A percentile compares a stretch with the other conserved stretches of the same genome.
phyloP scores from a whole-genome alignment of 1,140 invertebrate species.

The Lordiphosa stackelbergi region DNA sequence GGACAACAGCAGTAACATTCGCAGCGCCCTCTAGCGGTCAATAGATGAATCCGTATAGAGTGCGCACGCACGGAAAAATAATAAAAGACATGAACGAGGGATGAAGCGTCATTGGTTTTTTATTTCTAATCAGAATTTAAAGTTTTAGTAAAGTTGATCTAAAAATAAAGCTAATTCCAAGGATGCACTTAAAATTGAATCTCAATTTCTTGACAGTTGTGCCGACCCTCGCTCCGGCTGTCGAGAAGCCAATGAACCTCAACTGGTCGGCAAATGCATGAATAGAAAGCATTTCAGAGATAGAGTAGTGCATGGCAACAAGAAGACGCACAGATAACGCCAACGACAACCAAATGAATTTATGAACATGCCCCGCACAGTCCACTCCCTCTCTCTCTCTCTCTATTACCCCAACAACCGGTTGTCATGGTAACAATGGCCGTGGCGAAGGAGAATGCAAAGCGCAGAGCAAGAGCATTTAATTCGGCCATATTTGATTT shows the following conservation, averaged over 20 bases:
- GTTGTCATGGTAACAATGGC: conserved; percentile 70
- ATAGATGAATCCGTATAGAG: neutral
- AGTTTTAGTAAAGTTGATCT: too few species aligned
- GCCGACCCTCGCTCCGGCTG: conserved; percentile 1
- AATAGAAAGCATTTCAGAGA: conserved; percentile 43
- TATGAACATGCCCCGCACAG: conserved; percentile 55
- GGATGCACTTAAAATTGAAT: too few species aligned
- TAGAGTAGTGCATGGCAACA: conserved; percentile 1
- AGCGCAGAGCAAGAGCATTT: conserved; percentile 60
- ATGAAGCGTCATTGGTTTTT: too few species aligned
- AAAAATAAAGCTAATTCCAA: too few species aligned
- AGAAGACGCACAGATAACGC: conserved; percentile 42
- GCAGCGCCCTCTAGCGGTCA: conserved; percentile 48
- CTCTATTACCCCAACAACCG: conserved; percentile 11
- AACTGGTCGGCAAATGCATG: conserved; percentile 28
- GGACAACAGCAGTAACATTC: conserved; percentile 26
- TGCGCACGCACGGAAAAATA: conserved; percentile 47
- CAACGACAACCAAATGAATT: conserved; percentile 61
- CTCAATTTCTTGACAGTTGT: too few species aligned
- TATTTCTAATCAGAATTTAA: too few species aligned
- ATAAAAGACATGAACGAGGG: too few species aligned
- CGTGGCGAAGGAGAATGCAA: conserved; percentile 64
- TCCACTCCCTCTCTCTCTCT: conserved; percentile 7
- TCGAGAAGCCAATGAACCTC: conserved; percentile 49
- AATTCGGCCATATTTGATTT: conserved; percentile 76